These are phyloP conservation scores for Cheumatopsyche charites DNA, from an alignment of 1,140 invertebrate species.

Conservation along the genomic window DNA sequence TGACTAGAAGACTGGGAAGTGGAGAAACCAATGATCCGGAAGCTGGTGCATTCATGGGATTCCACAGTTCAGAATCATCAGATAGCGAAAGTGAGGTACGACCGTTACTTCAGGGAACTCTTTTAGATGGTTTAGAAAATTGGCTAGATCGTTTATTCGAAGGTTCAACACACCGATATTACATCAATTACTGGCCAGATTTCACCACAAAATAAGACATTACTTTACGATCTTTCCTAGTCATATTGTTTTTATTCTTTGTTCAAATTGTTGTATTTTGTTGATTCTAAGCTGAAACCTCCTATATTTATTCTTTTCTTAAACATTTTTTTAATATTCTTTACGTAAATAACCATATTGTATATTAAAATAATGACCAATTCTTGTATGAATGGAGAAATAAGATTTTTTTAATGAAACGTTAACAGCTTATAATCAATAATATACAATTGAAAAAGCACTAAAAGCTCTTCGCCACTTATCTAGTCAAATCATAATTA, in stretches of 20 bases:
- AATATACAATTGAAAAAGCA: no score
- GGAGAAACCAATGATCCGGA: constrained; percentile 67
- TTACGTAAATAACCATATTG: no score
- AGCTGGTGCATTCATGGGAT: constrained; percentile 81
- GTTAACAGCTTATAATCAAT: no score
- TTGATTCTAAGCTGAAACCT: no score
- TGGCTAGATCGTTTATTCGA: constrained; percentile 97
- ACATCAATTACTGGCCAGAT: constrained; percentile 97
- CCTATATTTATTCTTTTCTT: no score
- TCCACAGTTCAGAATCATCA: constrained; percentile 72
- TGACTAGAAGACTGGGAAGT: constrained; percentile 67
- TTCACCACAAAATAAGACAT: constrained; percentile 70
- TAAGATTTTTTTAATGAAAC: no score
- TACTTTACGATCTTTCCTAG: constrained; percentile 12
- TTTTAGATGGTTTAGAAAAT: constrained; percentile 90
- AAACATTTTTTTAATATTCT: no score
- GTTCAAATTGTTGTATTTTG: no score
- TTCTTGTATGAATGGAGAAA: no score
- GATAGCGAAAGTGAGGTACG: constrained; percentile 63
- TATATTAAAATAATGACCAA: no score
- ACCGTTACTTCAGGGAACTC: constrained; percentile 63
- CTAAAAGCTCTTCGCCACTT: no score
- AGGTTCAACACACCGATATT: constrained; percentile 91
- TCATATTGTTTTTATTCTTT: constrained; percentile 19
- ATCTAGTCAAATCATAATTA: no score